These are phyloP conservation scores for Penaeus indicus DNA, from an alignment of 1,140 invertebrate species.

Conservation along the genomic window DNA sequence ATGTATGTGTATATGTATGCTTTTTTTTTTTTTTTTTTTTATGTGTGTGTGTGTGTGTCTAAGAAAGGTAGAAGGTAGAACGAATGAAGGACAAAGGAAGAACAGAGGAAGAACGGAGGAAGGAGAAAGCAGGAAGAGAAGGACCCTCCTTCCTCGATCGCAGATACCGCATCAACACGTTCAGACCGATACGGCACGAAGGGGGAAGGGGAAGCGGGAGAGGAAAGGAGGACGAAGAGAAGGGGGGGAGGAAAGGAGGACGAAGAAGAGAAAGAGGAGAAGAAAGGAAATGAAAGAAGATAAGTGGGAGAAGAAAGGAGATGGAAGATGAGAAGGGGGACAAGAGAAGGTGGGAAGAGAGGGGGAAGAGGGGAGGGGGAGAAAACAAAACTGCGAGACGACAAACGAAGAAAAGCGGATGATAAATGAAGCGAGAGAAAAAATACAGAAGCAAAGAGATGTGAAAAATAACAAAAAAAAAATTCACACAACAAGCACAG, in stretches of 20 bases:
- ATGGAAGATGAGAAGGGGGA: neutral
- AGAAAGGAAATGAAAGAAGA: neutral
- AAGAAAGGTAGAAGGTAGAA: neutral
- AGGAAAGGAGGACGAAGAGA: neutral
- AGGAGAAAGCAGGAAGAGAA: neutral
- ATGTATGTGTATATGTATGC: constrained; percentile 14
- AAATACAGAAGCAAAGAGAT: too few species aligned
- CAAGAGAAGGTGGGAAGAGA: neutral
- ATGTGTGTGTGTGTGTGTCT: too few species aligned
- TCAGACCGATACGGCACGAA: too few species aligned
- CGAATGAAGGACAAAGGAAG: neutral
- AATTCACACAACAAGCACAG: too few species aligned
- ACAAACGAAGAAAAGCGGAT: too few species aligned
- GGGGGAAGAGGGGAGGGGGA: neutral
- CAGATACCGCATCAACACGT: too few species aligned
- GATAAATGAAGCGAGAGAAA: too few species aligned
- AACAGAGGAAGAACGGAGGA: neutral
- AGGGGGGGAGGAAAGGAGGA: neutral
- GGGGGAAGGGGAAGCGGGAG: too few species aligned
- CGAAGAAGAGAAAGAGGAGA: neutral
- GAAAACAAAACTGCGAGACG: neutral
- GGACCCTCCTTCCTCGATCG: neutral
- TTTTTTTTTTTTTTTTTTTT: too few species aligned
- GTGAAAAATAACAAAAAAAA: too few species aligned
- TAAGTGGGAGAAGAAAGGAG: neutral